Evolutionary conservation across 2,797 vertebrate species (phyloP), one percentile per base, ranked within the genome.

Genomic region (Diplodus puntazzo): DNA sequence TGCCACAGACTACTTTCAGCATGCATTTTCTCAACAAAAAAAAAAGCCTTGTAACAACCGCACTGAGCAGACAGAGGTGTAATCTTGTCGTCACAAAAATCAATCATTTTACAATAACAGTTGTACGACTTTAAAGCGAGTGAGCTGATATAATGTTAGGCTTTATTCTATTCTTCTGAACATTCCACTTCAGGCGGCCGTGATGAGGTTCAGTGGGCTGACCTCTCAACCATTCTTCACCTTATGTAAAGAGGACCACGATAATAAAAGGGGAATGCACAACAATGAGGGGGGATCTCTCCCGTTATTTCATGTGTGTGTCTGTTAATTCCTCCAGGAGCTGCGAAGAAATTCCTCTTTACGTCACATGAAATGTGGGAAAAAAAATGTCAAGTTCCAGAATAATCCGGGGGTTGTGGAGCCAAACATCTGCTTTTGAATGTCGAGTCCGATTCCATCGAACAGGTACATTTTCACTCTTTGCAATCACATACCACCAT

Each of bases 181-280:
- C 92, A 94, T 94, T 94, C 93, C 90, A 91, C 88, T 73, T 71
- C 25, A 76, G 82, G 70, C 67, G 21, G 79, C 60, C 68, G 20
- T 63, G 23, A 12, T 12, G 18, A 76, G 49, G 39, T 60, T 78
- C 21, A 30, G 30, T 43, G 52, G 71, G 67, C 77, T 53, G 79
- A 70, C 50, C 80, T 65, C 54, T 10, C 6, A 20, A 80, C 61
- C 82, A 86, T 87, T 64, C 67, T 87, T 82, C 88, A 88, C 76
- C 53, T 46, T 48, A 63, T 90, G 87, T 92, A 90, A 89, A 88
- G 73, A 87, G 73, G 69, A 87, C 48, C 43, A 78, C 79, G 46
- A 82, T 69, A 92, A 90, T 92, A 90, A 94, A 93, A 80, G 73
- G 84, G 69, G 83, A 90, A 91, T 93, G 88, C 88, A 88, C 80